Percentiles rank a stretch among this genome's conserved stretches.
Evolutionary conservation across 1,140 invertebrate species (phyloP).

Genomic region (Halyomorpha halys): DNA sequence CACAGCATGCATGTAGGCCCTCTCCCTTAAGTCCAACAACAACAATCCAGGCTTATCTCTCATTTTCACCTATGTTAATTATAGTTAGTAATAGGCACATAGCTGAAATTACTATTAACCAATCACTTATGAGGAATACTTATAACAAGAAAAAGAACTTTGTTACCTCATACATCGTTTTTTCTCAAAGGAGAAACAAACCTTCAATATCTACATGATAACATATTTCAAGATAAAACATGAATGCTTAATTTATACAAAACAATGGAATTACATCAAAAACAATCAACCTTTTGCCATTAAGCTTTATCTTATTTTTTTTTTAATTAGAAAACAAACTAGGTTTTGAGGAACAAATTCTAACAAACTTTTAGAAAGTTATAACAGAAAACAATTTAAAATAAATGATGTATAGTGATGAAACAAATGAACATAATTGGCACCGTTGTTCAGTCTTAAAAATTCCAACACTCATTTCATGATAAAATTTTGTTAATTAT

Average conservation of each 20-base stretch:
- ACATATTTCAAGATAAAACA: constrained; percentile 1
- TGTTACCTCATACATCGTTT: constrained; percentile 2
- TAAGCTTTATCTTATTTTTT: not conserved
- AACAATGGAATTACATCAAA: not conserved
- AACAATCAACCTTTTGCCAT: no score
- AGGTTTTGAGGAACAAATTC: constrained; percentile 4
- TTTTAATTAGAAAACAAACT: not conserved
- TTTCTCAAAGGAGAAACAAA: constrained; percentile 4
- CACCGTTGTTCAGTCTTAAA: constrained; percentile 23
- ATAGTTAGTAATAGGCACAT: constrained; percentile 13
- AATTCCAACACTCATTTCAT: constrained; percentile 14
- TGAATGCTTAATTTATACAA: not conserved
- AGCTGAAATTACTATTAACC: constrained; percentile 10
- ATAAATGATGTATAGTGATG: not conserved
- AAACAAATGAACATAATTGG: constrained; percentile 21
- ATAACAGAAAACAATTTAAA: not conserved
- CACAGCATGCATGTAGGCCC: constrained; percentile 21
- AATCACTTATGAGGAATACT: not conserved
- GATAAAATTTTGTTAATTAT: constrained; percentile 11
- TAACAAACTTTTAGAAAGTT: not conserved
- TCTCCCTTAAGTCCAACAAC: constrained; percentile 12
- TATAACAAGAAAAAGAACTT: not conserved
- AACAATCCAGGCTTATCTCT: constrained; percentile 20
- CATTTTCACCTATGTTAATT: constrained; percentile 18
- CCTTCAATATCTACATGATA: constrained; percentile 1